Evolutionary conservation across 2,888 invertebrate species (phyloP).

Genomic region (Ceramica pisi): DNA sequence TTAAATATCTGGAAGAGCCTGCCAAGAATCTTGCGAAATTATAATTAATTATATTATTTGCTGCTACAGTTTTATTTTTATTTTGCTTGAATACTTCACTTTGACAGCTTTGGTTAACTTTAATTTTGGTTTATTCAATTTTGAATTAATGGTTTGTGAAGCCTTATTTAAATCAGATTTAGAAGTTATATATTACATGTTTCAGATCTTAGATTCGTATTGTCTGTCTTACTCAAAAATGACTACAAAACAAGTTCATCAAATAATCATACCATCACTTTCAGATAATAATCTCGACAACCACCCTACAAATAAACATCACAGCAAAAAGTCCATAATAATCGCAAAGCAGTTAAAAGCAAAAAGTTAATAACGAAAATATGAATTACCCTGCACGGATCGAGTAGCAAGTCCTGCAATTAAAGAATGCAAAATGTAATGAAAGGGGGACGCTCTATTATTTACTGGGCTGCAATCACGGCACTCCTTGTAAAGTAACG

Average conservation of each 20-base stretch:
- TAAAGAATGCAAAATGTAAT: constrained; percentile 70
- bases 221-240: too few species aligned
- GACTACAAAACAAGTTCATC: not conserved
- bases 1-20: not conserved
- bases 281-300: not conserved
- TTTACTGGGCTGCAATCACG: constrained; percentile 69
- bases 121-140: too few species aligned
- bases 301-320: not conserved
- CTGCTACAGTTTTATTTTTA: not conserved
- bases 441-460: constrained; percentile 64
- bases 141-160: too few species aligned
- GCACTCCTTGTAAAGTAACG: constrained; percentile 59
- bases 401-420: constrained; percentile 70
- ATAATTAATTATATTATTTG: too few species aligned
- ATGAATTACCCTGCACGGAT: constrained; percentile 70
- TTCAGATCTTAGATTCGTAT: too few species aligned
- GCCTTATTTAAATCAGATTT: too few species aligned
- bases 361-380: constrained; percentile 66
- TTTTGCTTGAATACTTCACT: not conserved
- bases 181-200: too few species aligned
- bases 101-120: not conserved
- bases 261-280: not conserved
- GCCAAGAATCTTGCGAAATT: not conserved
- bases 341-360: constrained; percentile 45
- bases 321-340: constrained; percentile 18